These are phyloP conservation scores for Gymnorhina tibicen DNA, from an alignment of 2,113 vertebrate genomes.

Conservation along the genomic window DNA sequence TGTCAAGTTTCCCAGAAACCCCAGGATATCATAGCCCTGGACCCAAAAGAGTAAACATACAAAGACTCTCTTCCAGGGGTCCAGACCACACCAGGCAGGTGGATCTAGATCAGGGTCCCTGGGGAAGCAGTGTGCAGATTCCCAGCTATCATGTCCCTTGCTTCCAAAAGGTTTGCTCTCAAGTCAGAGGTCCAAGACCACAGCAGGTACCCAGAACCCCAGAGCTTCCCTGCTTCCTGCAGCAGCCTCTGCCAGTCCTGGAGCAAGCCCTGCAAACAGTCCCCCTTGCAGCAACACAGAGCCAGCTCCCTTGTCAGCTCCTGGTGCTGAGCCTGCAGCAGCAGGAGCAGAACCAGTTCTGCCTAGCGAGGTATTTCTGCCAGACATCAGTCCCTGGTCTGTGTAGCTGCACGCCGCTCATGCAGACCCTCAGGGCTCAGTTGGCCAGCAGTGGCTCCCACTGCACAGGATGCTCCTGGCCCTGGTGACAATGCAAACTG, in stretches of 20 bases:
- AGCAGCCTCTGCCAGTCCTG: neutral
- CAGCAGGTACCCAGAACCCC: neutral
- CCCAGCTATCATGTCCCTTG: neutral
- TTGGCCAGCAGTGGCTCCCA: neutral
- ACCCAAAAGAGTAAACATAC: neutral
- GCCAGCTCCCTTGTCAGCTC: neutral
- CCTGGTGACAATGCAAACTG: neutral
- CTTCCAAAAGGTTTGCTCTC: neutral
- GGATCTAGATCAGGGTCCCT: neutral
- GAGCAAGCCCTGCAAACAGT: neutral
- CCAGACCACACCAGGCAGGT: neutral
- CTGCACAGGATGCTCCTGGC: neutral
- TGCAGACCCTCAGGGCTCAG: neutral
- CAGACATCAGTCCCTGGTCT: no score
- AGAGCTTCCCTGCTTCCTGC: neutral
- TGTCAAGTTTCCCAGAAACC: neutral
- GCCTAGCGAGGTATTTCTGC: neutral
- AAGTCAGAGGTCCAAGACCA: neutral
- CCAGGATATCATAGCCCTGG: neutral
- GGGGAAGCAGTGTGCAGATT: neutral
- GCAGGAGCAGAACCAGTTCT: neutral
- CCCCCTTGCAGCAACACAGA: neutral
- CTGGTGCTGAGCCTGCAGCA: neutral
- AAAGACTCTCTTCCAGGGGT: neutral
- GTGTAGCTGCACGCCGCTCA: neutral